Conservation (phyloP, 2,113 vertebrate species). For the Prunella fulvescens region DNA sequence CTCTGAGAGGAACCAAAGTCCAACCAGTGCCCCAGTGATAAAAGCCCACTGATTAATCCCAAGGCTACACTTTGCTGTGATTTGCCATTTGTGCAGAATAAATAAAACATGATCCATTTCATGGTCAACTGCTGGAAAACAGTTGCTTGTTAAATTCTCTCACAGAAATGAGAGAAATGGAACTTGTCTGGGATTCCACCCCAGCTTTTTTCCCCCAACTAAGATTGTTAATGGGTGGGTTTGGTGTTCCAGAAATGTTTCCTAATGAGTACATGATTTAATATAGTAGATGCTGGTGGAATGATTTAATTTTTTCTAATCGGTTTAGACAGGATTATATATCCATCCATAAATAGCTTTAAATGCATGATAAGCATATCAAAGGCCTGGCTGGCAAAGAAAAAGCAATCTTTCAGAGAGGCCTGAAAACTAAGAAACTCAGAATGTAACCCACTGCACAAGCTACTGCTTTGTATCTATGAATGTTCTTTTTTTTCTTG, state of each 20-base stretch:
- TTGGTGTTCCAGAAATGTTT: not conserved
- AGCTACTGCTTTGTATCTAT: not conserved
- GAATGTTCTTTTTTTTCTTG: not conserved
- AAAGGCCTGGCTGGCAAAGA: not conserved
- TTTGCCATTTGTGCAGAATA: not conserved
- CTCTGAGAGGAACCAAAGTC: not conserved
- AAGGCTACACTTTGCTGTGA: not conserved
- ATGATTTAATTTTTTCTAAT: constrained; percentile 1
- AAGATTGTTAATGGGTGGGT: not conserved
- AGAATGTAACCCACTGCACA: not conserved
- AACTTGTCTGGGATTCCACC: not conserved
- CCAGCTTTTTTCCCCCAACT: not conserved
- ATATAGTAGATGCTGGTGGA: not conserved
- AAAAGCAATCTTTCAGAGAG: not conserved
- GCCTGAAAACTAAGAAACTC: not conserved
- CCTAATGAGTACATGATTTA: not conserved
- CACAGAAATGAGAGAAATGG: not conserved
- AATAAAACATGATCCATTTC: constrained; percentile 44
- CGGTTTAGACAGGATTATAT: not conserved
- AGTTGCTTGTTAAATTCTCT: not conserved
- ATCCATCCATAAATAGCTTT: constrained; percentile 18
- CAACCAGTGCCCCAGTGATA: not conserved
- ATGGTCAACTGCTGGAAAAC: not conserved
- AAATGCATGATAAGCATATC: constrained; percentile 1
- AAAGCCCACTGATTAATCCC: constrained; percentile 21